phyloP scores from a whole-genome alignment of 2,113 vertebrate species.

The Pleuronectes platessa region DNA sequence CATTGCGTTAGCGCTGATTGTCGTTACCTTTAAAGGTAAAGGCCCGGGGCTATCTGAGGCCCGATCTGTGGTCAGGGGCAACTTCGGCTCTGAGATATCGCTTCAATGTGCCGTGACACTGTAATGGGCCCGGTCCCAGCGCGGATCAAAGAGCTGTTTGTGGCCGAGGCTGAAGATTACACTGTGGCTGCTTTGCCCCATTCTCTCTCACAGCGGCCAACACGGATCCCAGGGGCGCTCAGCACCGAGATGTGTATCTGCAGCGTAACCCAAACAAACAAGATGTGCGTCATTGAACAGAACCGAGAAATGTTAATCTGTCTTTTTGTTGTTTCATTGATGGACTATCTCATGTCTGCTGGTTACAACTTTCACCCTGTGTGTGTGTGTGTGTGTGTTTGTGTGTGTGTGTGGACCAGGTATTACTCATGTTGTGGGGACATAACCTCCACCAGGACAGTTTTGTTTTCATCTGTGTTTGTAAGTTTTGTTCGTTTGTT shows the following conservation, averaged over 20 bases:
- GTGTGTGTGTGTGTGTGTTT: background rate
- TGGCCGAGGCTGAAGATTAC: constrained; percentile 68
- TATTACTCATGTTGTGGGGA: too few relatives aligned
- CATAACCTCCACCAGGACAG: too few relatives aligned
- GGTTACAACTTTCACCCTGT: background rate
- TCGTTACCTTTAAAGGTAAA: constrained; percentile 69
- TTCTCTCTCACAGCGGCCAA: constrained; percentile 61
- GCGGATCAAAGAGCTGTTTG: constrained; percentile 74
- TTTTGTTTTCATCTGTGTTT: background rate
- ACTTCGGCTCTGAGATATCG: constrained; percentile 73
- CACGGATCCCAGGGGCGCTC: constrained; percentile 62
- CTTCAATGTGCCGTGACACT: constrained; percentile 72
- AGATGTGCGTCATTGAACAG: constrained; percentile 64
- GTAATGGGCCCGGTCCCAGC: constrained; percentile 65
- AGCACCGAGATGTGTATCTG: constrained; percentile 67
- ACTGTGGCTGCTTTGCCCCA: constrained; percentile 61
- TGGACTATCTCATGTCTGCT: constrained; percentile 14
- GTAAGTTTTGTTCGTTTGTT: too few relatives aligned
- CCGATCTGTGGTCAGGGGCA: constrained; percentile 71
- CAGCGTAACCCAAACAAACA: constrained; percentile 73
- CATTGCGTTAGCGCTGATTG: constrained; percentile 46
- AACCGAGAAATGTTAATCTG: constrained; percentile 51
- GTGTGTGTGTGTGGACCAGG: background rate
- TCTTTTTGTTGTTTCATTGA: constrained; percentile 37
- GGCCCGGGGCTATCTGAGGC: constrained; percentile 57